phyloP scores from a whole-genome alignment of 2,888 invertebrate species.

The Sturmia bella region DNA sequence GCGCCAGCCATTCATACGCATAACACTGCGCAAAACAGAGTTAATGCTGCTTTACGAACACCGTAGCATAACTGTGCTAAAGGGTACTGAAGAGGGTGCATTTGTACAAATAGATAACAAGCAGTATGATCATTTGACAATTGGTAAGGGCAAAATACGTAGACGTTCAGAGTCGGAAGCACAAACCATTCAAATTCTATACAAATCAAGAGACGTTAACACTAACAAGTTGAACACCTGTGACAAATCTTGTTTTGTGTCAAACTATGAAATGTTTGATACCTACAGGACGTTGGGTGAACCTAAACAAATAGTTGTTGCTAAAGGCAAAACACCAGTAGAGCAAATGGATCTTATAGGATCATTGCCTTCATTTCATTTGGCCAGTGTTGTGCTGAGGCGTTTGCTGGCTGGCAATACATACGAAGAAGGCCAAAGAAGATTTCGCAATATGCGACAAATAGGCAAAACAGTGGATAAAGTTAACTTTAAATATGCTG shows the following conservation, averaged over 20 bases:
- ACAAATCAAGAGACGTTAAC: conserved; percentile 86
- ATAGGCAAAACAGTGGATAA: conserved; percentile 85
- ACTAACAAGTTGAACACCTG: conserved; percentile 83
- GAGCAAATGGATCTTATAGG: conserved; percentile 67
- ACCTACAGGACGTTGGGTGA: conserved; percentile 82
- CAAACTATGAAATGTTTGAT: conserved; percentile 90
- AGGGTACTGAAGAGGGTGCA: conserved; percentile 84
- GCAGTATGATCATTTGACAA: conserved; percentile 86
- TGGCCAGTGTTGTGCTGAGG: conserved; percentile 85
- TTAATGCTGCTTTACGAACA: conserved; percentile 85
- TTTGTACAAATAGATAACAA: conserved; percentile 85
- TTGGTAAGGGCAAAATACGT: conserved; percentile 86
- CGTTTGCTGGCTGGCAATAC: conserved; percentile 87
- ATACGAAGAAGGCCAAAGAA: conserved; percentile 85
- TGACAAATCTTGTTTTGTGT: conserved; percentile 86
- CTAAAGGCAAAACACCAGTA: conserved; percentile 60
- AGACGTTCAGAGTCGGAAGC: conserved; percentile 87
- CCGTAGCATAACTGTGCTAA: conserved; percentile 84
- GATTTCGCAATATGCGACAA: conserved; percentile 85
- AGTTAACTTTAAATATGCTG: conserved; percentile 85
- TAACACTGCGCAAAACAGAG: conserved; percentile 86
- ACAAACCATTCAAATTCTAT: conserved; percentile 85
- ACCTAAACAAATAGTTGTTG: conserved; percentile 71
- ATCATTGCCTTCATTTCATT: conserved; percentile 82
- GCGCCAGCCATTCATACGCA: conserved; percentile 82